phyloP scores from a whole-genome alignment of 2,113 vertebrate genomes.

The Rhabdomys dilectus region DNA sequence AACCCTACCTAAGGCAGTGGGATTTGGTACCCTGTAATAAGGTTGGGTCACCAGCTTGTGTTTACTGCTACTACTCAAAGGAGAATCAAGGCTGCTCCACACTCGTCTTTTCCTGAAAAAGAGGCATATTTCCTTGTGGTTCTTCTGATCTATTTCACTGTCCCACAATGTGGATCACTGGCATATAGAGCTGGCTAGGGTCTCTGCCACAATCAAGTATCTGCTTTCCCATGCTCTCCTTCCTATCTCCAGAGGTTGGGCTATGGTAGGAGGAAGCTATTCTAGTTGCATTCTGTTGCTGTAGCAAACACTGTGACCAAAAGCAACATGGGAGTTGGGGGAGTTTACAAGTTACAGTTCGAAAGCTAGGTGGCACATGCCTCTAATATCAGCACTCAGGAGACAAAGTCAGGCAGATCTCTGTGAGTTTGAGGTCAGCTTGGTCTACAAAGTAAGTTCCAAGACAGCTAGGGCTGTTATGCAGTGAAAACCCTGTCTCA shows the following conservation, averaged over 20 bases:
- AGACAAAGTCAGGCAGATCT: neutral
- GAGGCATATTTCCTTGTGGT: neutral
- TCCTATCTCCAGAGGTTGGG: neutral
- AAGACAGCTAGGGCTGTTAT: neutral
- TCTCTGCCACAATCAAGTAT: neutral
- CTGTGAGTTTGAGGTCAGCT: neutral
- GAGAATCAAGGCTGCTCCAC: neutral
- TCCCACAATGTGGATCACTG: neutral
- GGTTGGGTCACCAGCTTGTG: neutral
- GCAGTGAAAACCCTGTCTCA: neutral
- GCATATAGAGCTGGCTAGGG: neutral
- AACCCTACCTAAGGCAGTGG: too few species aligned
- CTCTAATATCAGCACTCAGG: neutral
- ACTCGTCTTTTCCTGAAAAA: constrained; percentile 42
- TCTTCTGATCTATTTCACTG: constrained; percentile 14
- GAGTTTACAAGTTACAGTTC: too few species aligned
- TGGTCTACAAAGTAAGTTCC: neutral
- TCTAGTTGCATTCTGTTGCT: neutral
- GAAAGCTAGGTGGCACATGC: neutral
- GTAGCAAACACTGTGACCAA: neutral
- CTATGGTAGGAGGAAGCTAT: neutral
- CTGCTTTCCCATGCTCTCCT: neutral
- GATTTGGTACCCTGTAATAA: neutral
- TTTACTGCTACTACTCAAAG: neutral
- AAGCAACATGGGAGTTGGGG: neutral